Conservation (phyloP, 2,797 vertebrate genomes). For the Pantherophis alleghaniensis region DNA sequence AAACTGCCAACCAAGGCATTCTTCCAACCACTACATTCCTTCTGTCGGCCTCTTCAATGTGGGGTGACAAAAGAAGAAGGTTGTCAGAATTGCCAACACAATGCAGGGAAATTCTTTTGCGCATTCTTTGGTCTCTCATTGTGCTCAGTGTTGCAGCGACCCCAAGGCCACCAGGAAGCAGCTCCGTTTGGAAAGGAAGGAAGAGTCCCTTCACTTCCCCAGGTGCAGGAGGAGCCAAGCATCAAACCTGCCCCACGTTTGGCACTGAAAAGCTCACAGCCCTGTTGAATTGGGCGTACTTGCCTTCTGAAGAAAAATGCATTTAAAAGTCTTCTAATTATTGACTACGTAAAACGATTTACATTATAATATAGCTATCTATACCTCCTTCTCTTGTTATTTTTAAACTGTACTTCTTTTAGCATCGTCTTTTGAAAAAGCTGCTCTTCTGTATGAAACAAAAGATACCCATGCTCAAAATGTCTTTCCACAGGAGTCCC, state of each 20-base stretch:
- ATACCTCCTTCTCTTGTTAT: background rate
- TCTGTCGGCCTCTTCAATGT: background rate
- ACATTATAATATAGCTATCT: background rate
- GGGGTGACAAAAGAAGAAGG: background rate
- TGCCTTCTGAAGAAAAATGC: background rate
- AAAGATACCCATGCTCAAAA: background rate
- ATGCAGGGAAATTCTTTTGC: background rate
- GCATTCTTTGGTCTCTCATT: background rate
- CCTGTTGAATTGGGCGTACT: background rate
- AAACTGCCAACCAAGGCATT: background rate
- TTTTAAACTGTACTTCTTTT: background rate
- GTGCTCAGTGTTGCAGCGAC: background rate
- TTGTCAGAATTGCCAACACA: background rate
- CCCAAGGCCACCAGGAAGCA: background rate
- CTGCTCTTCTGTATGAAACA: background rate
- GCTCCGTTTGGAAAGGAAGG: no score
- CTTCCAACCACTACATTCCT: background rate
- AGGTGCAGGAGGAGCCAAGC: no score
- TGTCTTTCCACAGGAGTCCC: accelerated
- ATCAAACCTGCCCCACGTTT: background rate
- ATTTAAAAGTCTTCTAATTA: no score
- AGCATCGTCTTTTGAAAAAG: background rate
- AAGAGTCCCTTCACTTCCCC: background rate
- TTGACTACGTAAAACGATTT: background rate
- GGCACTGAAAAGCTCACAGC: background rate